Evolutionary conservation across 2,888 invertebrate genomes (phyloP).

Genomic region (Eupeodes luniger): DNA sequence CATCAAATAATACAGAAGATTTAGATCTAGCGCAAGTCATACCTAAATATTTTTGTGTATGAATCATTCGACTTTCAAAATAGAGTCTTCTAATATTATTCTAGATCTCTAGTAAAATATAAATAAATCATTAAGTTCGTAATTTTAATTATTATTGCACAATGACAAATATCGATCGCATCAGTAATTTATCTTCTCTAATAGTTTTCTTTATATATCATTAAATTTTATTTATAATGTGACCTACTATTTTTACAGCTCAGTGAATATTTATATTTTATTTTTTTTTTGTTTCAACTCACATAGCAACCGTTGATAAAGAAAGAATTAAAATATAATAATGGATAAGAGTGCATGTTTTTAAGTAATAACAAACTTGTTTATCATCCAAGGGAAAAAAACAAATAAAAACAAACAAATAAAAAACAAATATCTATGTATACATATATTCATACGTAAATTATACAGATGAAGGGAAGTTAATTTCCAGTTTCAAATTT

Average conservation of each 20-base stretch:
- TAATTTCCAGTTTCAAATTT: too few relatives aligned
- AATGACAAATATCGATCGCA: not conserved
- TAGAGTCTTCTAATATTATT: too few relatives aligned
- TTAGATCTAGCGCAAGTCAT: too few relatives aligned
- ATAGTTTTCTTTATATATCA: not conserved
- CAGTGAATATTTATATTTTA: constrained; percentile 8
- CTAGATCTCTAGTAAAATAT: not conserved
- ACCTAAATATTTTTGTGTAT: too few relatives aligned
- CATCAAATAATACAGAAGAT: too few relatives aligned
- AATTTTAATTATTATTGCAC: constrained; percentile 7
- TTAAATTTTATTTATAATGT: not conserved
- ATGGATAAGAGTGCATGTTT: constrained; percentile 21
- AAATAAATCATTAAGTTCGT: not conserved
- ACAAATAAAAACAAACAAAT: not conserved
- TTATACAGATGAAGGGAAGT: too few relatives aligned
- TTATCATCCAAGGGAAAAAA: constrained; percentile 20
- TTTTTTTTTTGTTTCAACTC: not conserved
- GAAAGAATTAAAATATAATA: constrained; percentile 15
- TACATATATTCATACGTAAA: too few relatives aligned
- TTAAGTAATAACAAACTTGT: constrained; percentile 1
- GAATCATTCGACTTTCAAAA: too few relatives aligned
- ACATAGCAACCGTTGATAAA: constrained; percentile 40
- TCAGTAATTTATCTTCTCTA: not conserved
- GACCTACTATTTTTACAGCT: constrained; percentile 31
- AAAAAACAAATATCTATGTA: too few relatives aligned